A percentile compares a stretch with the other conserved stretches of the same genome.
These are phyloP conservation scores for Steatornis caripensis DNA, from an alignment of 2,113 vertebrate species.

Conservation along the genomic window DNA sequence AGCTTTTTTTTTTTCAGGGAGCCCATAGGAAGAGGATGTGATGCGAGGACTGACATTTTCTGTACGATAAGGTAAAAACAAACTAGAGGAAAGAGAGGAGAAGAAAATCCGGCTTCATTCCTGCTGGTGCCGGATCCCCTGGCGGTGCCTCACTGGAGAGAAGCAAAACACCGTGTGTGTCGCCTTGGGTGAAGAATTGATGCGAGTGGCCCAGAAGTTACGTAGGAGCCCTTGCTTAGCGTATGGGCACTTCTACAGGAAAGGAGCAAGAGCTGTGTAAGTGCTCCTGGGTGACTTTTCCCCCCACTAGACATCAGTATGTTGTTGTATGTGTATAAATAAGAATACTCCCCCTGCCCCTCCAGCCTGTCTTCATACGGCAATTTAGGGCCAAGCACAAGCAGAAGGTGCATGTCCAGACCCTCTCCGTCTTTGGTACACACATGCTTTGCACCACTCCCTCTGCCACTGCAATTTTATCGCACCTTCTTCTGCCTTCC, in stretches of 20 bases:
- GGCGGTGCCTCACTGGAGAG: neutral
- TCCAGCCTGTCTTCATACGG: neutral
- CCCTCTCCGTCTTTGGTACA: neutral
- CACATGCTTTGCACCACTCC: neutral
- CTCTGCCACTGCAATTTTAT: neutral
- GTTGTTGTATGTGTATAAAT: neutral
- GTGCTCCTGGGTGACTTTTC: neutral
- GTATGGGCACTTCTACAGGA: neutral
- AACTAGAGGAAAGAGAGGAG: neutral
- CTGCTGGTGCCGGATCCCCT: neutral
- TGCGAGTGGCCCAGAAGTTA: neutral
- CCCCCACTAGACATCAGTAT: neutral
- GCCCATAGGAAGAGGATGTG: too few relatives aligned
- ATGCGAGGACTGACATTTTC: neutral
- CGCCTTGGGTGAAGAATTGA: neutral
- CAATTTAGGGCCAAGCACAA: neutral
- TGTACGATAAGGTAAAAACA: neutral
- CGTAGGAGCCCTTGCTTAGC: neutral
- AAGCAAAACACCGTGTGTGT: accelerated
- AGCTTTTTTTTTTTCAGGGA: neutral
- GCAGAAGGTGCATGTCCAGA: neutral
- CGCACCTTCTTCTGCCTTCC: neutral
- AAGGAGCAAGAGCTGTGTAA: neutral
- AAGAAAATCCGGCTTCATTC: neutral
- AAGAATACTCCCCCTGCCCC: neutral